Evolutionary conservation across 2,797 vertebrate genomes (phyloP).

Genomic region (Sebastes vulpes): DNA sequence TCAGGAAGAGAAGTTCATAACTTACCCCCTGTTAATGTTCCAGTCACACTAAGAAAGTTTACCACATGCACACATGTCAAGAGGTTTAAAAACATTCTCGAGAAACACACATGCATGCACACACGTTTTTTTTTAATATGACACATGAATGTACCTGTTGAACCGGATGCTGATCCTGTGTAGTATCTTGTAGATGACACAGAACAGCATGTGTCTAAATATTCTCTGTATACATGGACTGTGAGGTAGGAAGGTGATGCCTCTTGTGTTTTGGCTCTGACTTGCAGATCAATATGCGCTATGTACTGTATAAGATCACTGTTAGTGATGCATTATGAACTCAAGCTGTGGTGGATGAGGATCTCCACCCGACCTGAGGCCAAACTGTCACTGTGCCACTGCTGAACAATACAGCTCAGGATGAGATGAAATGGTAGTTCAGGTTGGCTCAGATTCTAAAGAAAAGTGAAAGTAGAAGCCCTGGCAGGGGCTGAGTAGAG

Average conservation of each 20-base stretch:
- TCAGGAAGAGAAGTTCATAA: constrained; percentile 21
- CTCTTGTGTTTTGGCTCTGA: not conserved
- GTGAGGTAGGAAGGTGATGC: not conserved
- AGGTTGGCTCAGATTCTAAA: constrained; percentile 32
- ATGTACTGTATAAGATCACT: not conserved
- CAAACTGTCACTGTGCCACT: constrained; percentile 40
- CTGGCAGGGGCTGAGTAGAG: constrained; percentile 6
- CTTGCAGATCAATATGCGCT: constrained; percentile 11
- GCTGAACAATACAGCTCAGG: constrained; percentile 8
- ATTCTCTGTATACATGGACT: not conserved
- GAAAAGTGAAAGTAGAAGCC: constrained; percentile 24
- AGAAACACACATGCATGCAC: not conserved
- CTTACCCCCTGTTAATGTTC: constrained; percentile 47
- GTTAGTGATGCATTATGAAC: constrained; percentile 2
- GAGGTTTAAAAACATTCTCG: too few relatives aligned
- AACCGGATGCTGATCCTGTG: not conserved
- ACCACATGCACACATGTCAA: constrained; percentile 2
- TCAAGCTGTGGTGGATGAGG: not conserved
- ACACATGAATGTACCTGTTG: not conserved
- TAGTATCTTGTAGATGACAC: not conserved
- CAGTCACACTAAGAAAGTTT: constrained; percentile 3
- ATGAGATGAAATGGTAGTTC: constrained; percentile 12
- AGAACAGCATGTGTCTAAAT: not conserved
- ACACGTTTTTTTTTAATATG: constrained; percentile 1
- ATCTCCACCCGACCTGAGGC: constrained; percentile 28